Conservation (phyloP, 1,140 invertebrate genomes). For the Galendromus occidentalis region DNA sequence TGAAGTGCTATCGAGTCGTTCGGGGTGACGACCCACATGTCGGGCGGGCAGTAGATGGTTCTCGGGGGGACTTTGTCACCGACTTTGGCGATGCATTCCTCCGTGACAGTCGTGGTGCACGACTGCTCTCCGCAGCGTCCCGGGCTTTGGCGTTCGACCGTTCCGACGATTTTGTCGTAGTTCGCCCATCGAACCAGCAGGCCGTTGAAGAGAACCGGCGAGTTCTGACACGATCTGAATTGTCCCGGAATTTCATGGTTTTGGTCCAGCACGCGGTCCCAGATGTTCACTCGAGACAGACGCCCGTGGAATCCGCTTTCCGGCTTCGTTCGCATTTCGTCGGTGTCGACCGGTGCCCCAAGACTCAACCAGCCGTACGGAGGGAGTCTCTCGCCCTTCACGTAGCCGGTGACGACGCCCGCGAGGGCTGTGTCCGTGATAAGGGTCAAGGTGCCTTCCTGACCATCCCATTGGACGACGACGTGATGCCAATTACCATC, state of each 20-base stretch:
- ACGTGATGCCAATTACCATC: slow-evolving; percentile 94
- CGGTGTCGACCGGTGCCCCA: slow-evolving; percentile 48
- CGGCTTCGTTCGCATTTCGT: slow-evolving; percentile 49
- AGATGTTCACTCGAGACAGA: slow-evolving; percentile 80
- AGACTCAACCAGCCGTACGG: slow-evolving; percentile 70
- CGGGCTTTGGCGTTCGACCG: slow-evolving; percentile 75
- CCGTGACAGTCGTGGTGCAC: slow-evolving; percentile 57
- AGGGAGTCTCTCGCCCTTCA: slow-evolving; percentile 38
- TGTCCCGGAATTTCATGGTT: slow-evolving; percentile 62
- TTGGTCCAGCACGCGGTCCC: slow-evolving; percentile 70
- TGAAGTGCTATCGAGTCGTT: slow-evolving; percentile 71
- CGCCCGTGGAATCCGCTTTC: slow-evolving; percentile 82
- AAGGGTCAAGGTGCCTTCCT: slow-evolving; percentile 50
- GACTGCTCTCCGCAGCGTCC: slow-evolving; percentile 68
- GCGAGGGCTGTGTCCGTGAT: slow-evolving; percentile 82
- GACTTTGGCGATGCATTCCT: slow-evolving; percentile 59
- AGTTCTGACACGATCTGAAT: slow-evolving; percentile 48
- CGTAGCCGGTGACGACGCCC: slow-evolving; percentile 65
- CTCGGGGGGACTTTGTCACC: slow-evolving; percentile 64
- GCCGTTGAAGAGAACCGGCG: slow-evolving; percentile 66
- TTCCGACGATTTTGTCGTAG: slow-evolving; percentile 58
- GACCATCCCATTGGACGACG: slow-evolving; percentile 77
- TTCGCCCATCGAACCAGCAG: slow-evolving; percentile 74
- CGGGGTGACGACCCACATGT: slow-evolving; percentile 77
- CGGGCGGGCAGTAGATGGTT: slow-evolving; percentile 71